phyloP scores from a whole-genome alignment of 2,113 vertebrate genomes.

The Odobenus rosmarus region DNA sequence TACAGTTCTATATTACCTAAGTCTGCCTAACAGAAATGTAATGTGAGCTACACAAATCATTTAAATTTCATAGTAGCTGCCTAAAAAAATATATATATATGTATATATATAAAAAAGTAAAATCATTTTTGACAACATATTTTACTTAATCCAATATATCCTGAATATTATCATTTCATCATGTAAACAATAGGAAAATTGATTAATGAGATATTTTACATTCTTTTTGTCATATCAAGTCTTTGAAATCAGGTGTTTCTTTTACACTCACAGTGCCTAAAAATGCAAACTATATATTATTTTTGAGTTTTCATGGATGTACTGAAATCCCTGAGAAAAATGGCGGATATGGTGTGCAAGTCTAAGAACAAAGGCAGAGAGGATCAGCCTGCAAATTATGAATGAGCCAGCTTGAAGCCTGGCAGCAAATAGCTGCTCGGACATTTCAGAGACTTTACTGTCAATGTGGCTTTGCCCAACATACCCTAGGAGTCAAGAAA shows the following conservation, averaged over 20 bases:
- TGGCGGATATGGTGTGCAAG: background rate
- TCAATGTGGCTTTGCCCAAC: background rate
- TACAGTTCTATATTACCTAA: background rate
- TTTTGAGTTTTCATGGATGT: slow-evolving; percentile 3
- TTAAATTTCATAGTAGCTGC: background rate
- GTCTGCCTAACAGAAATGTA: background rate
- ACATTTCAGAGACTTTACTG: background rate
- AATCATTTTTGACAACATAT: slow-evolving; percentile 20
- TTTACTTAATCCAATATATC: background rate
- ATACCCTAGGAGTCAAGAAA: background rate
- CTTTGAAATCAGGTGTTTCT: background rate
- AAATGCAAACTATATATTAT: background rate
- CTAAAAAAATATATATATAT: background rate
- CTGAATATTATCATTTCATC: background rate
- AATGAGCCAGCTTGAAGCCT: background rate
- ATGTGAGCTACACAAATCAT: background rate
- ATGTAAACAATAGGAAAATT: background rate
- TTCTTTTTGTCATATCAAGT: background rate
- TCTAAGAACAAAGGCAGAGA: slow-evolving; percentile 3
- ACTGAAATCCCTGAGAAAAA: background rate
- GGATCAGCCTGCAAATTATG: background rate
- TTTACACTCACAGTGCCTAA: background rate
- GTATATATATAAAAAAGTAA: background rate
- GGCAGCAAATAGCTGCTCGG: background rate
- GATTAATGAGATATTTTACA: background rate